Base-by-base conservation (phyloP, 2,113 vertebrate species). In the Cyprinodon variegatus region DNA sequence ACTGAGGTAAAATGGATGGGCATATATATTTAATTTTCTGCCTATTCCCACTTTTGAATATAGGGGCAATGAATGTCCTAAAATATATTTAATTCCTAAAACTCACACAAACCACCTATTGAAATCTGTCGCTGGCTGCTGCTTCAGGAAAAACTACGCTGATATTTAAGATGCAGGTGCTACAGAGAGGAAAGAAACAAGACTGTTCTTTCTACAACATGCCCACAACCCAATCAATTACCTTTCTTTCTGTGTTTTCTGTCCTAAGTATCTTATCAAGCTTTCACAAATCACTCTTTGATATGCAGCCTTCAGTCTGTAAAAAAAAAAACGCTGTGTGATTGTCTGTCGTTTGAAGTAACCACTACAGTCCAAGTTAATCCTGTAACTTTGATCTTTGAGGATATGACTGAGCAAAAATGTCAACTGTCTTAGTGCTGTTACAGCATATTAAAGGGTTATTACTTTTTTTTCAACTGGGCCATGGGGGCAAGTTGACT, bases 101-200 rank as follows among this genome's bases (percentile, higher is more conserved):
- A 9, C 41, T 6, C 41, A 41, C 3, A 0, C 17, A 38, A 38
- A 9, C 4, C 37, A 0, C n/a, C 43, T 29, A 15, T 57, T 66
- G 15, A 70, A 70, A 57, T 59, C 43, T 64, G 77, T 82, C 83
- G 82, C 82, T 22, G 29, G 70, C 40, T 79, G 78, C 72, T 45
- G 50, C 15, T 86, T 76, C 81, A 83, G 83, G 74, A 86, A 68
- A 91, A 82, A 77, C 78, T 79, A 74, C 83, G 75, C 74, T 72
- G 85, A 79, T 41, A 85, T 76, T 80, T 70, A 77, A 87, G 61
- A 81, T 65, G 72, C 90, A 87, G 89, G 86, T 90, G 88, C 63
- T 77, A 41, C 61, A 5, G 62, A 57, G 45, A 68, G 80, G 68
- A 81, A 62, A 40, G 46, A 53, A 80, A 53, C 53, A 0, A 59